A percentile compares a stretch with the other conserved stretches of the same genome.
Conservation (phyloP, 2,113 vertebrate genomes). For the Heterotilapia buettikoferi region DNA sequence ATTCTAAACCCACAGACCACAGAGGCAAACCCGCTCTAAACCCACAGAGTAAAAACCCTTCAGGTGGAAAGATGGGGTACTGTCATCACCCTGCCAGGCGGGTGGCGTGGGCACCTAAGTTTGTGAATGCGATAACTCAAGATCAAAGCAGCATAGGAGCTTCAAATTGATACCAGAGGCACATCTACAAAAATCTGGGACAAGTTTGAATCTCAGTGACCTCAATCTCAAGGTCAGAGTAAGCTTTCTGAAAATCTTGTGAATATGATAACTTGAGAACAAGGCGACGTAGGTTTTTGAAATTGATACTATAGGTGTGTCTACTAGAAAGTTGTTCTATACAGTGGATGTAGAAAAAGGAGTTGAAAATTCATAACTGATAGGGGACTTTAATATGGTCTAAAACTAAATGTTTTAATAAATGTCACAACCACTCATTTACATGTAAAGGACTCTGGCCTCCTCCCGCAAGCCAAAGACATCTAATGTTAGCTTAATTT, state of each 20-base stretch:
- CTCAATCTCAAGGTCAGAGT: not conserved
- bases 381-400: not conserved
- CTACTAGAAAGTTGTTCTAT: not conserved
- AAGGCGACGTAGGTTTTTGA: accelerated
- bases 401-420: not conserved
- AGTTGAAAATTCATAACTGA: not conserved
- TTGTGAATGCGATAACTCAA: not conserved
- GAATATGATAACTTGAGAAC: not conserved
- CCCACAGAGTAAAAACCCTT: not conserved
- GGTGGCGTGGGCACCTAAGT: not conserved
- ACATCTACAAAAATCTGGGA: not conserved
- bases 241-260: not conserved
- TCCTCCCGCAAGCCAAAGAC: not conserved
- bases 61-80: not conserved
- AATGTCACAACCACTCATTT: not conserved
- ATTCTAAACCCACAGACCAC: not conserved
- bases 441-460: not conserved
- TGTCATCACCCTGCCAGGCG: not conserved
- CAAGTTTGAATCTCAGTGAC: not conserved
- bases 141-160: not conserved
- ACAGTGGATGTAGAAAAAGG: not conserved
- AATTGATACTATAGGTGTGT: not conserved
- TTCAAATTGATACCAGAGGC: not conserved
- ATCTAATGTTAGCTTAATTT: not conserved
- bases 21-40: not conserved